These are phyloP conservation scores for Folsomia manolachei DNA, from an alignment of 2,888 invertebrate species.

Conservation along the genomic window DNA sequence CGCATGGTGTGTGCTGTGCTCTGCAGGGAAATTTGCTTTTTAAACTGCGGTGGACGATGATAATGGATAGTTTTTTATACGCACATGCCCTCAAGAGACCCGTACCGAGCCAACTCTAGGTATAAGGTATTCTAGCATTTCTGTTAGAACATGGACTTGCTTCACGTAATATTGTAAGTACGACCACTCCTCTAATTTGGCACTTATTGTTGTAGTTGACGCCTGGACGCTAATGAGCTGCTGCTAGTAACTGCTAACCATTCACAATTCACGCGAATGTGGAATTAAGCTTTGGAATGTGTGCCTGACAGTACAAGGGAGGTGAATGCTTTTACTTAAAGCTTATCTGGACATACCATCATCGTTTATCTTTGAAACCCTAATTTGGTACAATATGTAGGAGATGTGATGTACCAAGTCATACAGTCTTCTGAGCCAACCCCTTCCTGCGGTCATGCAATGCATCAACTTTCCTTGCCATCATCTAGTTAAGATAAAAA, in stretches of 20 bases:
- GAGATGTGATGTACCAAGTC: too few relatives aligned
- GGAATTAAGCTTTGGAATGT: background rate
- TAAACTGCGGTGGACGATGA: too few relatives aligned
- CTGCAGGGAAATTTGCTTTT: too few relatives aligned
- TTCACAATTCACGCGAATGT: background rate
- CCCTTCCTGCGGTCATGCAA: too few relatives aligned
- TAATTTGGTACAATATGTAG: background rate
- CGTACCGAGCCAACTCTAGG: background rate
- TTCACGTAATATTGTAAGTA: background rate
- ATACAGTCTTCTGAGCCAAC: too few relatives aligned
- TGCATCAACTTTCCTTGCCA: too few relatives aligned
- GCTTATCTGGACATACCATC: background rate
- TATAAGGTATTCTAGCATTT: background rate
- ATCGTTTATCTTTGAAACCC: background rate
- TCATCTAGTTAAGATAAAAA: slow-evolving; percentile 1
- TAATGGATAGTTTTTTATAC: too few relatives aligned
- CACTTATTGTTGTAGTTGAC: background rate
- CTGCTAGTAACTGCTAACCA: too few relatives aligned
- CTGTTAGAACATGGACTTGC: background rate
- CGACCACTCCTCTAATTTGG: background rate
- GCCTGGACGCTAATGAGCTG: background rate
- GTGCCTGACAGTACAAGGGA: background rate
- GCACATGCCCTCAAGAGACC: background rate
- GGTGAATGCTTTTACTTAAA: background rate
- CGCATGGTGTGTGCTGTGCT: background rate